phyloP scores from a whole-genome alignment of 2,113 vertebrate genomes.

The Peromyscus leucopus region DNA sequence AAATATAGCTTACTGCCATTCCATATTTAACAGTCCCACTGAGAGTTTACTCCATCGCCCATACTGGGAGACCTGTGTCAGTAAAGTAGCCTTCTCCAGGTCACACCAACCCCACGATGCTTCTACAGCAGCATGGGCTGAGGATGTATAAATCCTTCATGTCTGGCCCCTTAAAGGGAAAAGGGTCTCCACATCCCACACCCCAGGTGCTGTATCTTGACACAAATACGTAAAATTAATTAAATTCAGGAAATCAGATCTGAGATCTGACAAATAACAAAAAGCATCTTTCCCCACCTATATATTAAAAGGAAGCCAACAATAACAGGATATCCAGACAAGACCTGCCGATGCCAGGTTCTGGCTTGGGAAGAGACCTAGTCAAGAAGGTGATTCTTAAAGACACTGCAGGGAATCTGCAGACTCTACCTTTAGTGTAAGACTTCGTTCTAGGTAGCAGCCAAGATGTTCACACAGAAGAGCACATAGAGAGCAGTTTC shows the following conservation, averaged over 20 bases:
- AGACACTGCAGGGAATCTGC: not conserved
- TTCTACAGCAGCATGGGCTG: not conserved
- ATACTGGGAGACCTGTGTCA: not conserved
- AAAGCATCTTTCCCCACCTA: not conserved
- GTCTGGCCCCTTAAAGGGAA: conserved; percentile 10
- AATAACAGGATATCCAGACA: not conserved
- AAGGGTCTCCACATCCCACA: not conserved
- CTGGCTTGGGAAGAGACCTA: not conserved
- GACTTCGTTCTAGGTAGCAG: not conserved
- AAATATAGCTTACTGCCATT: conserved; percentile 69
- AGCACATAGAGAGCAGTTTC: not conserved
- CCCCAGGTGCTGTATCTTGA: not conserved
- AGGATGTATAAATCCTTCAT: not conserved
- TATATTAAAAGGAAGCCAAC: not conserved
- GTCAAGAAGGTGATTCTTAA: not conserved
- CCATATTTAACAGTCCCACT: conserved; percentile 58
- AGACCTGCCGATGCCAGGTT: not conserved
- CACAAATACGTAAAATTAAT: not conserved
- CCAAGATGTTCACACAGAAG: not conserved
- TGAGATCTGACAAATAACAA: not conserved
- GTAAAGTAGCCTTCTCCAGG: not conserved
- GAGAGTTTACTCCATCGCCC: not conserved
- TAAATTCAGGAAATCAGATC: conserved; percentile 7
- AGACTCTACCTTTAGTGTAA: not conserved
- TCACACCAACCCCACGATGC: not conserved